Evolutionary conservation across 2,888 invertebrate genomes (phyloP), one percentile per base, ranked within the genome.

Genomic region (Parthenolecanium corni): DNA sequence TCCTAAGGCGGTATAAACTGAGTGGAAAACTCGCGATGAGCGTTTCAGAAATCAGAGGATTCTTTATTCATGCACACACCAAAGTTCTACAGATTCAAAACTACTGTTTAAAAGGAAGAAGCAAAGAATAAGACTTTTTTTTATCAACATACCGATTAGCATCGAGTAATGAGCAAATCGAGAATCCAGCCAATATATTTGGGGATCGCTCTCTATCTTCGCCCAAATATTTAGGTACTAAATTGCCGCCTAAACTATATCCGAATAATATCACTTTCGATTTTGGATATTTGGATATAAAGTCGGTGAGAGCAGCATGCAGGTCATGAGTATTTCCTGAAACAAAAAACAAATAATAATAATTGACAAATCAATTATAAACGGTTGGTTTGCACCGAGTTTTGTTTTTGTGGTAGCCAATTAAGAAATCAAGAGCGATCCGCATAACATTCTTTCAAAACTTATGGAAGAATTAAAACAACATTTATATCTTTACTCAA

Each of bases 151-250:
- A 93, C 91, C 85, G 85, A 65, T 86, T 83, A 47, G 91, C 91
- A 74, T 90, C 88, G 74, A 94, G 95, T 70, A 94, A 94, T 76
- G 94, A 94, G 73, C 94, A 93, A 71, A 94, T 86, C 36, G 93
- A 92, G 69, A 95, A 84, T 25, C 85, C 94, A 57, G 90, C 91
- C 69, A 93, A 84, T 64, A 94, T 84, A 71, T 82, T 84, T 16
- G 76, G 69, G 1, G 85, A 80, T 68, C 82, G 79, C 66, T 77
- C 78, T 66, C 79, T 75, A 18, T 81, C 80, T 75, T 93, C 91
- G 40, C 93, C 92, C 73, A 94, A 78, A 73, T 92, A 95, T 74
- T 92, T 92, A n/a, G 91, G 85, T 47, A 94, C 82, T 67, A 94
- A 77, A 76, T 95, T 95, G 23, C 89, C 95, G 49, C 95, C 95